Percentiles rank a stretch among this genome's conserved stretches.
These are phyloP conservation scores for Penaeus chinensis DNA, from an alignment of 1,140 invertebrate species.

Conservation along the genomic window DNA sequence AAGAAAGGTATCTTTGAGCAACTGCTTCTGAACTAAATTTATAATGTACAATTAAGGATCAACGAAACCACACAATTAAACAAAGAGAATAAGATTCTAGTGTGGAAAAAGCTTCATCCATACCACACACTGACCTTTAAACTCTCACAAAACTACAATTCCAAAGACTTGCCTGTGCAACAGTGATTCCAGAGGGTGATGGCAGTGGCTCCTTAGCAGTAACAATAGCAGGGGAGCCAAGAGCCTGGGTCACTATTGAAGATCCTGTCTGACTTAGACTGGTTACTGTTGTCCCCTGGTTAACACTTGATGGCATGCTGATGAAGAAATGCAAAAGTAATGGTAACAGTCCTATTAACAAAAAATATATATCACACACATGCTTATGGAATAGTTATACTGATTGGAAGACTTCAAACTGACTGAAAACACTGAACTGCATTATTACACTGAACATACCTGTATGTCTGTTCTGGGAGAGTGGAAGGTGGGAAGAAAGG, in stretches of 20 bases:
- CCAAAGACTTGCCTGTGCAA: not conserved
- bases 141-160: too few relatives aligned
- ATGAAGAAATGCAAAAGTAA: not conserved
- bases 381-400: not conserved
- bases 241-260: slow-evolving; percentile 29
- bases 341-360: not conserved
- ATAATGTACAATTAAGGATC: too few relatives aligned
- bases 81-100: too few relatives aligned
- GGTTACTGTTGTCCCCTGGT: not conserved
- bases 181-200: slow-evolving; percentile 4
- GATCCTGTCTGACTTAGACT: slow-evolving; percentile 27
- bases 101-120: too few relatives aligned
- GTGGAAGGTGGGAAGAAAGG: slow-evolving; percentile 62
- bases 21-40: too few relatives aligned
- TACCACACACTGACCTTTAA: too few relatives aligned
- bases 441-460: slow-evolving; percentile 9
- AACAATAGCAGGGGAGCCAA: slow-evolving; percentile 19
- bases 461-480: slow-evolving; percentile 54
- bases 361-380: too few relatives aligned
- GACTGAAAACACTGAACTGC: not conserved
- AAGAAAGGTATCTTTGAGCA: too few relatives aligned
- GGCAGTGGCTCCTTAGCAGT: slow-evolving; percentile 16
- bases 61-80: too few relatives aligned
- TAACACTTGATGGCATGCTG: slow-evolving; percentile 26
- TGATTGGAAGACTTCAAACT: not conserved